Evolutionary conservation across 2,113 vertebrate species (phyloP).

Genomic region (rabbit (Oryctolagus cuniculus)): mOryCun1.1 NC_091453.1:119838001-119838500

Average conservation of each 20-base stretch:
- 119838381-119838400: neutral
- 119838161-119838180: neutral
- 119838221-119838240: neutral
- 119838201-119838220: neutral
- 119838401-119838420: neutral
- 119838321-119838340: neutral
- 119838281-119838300: neutral
- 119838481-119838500: too few relatives aligned
- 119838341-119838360: neutral
- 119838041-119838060: neutral
- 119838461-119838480: too few relatives aligned
- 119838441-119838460: too few relatives aligned
- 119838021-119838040: neutral
- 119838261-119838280: neutral
- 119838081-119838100: conserved; percentile 16
- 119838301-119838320: neutral
- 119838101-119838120: neutral
- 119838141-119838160: neutral
- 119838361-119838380: neutral
- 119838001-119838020: neutral
- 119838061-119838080: neutral
- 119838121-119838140: neutral
- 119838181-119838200: neutral
- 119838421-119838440: neutral
- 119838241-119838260: neutral